Percentiles rank a stretch among this genome's conserved stretches.
phyloP scores from a whole-genome alignment of 2,888 invertebrate species.

The Pollenia angustigena region DNA sequence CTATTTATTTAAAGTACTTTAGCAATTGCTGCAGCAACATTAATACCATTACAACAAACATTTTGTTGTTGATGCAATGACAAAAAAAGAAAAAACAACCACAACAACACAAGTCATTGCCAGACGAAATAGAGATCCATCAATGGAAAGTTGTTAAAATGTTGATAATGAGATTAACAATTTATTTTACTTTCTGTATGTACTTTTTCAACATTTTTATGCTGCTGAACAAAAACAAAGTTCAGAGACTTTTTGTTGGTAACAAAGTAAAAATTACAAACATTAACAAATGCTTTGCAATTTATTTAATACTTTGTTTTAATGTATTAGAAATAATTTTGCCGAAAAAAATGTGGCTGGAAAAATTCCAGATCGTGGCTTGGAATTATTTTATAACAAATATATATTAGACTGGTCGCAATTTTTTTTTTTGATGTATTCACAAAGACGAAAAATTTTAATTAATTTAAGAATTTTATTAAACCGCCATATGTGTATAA shows the following conservation, averaged over 20 bases:
- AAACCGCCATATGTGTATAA: no score
- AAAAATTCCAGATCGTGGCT: no score
- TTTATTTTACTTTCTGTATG: slow-evolving; percentile 52
- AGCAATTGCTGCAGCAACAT: slow-evolving; percentile 20
- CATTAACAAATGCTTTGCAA: neutral
- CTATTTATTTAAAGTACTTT: slow-evolving; percentile 62
- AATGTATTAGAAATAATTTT: no score
- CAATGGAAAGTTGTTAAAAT: slow-evolving; percentile 70
- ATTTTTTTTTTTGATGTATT: no score
- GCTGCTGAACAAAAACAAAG: slow-evolving; percentile 39
- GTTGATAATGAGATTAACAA: slow-evolving; percentile 69
- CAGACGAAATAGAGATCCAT: slow-evolving; percentile 62
- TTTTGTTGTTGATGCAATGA: neutral
- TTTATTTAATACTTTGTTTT: neutral
- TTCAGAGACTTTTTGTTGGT: slow-evolving; percentile 55
- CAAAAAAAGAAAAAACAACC: neutral
- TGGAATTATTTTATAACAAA: no score
- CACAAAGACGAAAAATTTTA: no score
- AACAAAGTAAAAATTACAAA: slow-evolving; percentile 6
- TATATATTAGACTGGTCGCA: no score
- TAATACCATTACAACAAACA: slow-evolving; percentile 24
- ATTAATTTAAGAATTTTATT: no score
- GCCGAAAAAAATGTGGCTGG: no score
- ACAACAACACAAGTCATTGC: slow-evolving; percentile 47
- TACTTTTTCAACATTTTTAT: neutral